Evolutionary conservation across 2,797 vertebrate species (phyloP), one percentile per base, ranked within the genome.

Genomic region (Chaetodon trifasciatus): DNA sequence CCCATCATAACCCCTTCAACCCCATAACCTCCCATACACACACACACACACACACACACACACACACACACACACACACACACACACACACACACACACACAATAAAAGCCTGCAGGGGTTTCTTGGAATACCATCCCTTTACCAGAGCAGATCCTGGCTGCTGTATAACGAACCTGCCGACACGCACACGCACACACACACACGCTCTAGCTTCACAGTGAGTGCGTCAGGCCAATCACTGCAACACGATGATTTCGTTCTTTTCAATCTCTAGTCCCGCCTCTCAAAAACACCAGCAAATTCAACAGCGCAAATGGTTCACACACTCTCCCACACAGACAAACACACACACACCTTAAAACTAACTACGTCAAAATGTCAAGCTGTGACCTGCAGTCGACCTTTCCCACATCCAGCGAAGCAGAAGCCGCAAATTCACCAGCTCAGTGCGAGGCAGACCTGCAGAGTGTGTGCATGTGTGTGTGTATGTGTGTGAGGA

Each of bases 341-440:
- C 57, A 44, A 2, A 44, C 42, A 61, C 76, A 67, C 40, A 74
- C 73, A 79, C 57, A 62, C 46, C 70, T 89, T 65, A 47, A 57
- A 79, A 74, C 52, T 57, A 74, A 78, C 60, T 81, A 53, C 32
- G 39, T 86, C 64, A 65, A 83, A 90, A 73, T 58, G 1, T 88
- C 78, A 72, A 87, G 78, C 81, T 78, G 71, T 92, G 91, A 93
- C 93, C 93, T 79, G 89, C 71, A 65, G 35, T 67, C 56, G 76
- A 94, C 92, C 88, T 93, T 92, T 93, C 87, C 86, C 88, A 91
- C 90, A 90, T 88, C 82, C 90, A 91, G 88, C 37, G 46, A 78
- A 78, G 80, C 82, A 82, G 80, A 79, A 80, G 84, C 85, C 71
- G 55, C 88, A 92, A 86, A 93, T 94, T 93, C 91, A 89, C 57